phyloP scores from a whole-genome alignment of 2,113 vertebrate species.

The Fulica atra region DNA sequence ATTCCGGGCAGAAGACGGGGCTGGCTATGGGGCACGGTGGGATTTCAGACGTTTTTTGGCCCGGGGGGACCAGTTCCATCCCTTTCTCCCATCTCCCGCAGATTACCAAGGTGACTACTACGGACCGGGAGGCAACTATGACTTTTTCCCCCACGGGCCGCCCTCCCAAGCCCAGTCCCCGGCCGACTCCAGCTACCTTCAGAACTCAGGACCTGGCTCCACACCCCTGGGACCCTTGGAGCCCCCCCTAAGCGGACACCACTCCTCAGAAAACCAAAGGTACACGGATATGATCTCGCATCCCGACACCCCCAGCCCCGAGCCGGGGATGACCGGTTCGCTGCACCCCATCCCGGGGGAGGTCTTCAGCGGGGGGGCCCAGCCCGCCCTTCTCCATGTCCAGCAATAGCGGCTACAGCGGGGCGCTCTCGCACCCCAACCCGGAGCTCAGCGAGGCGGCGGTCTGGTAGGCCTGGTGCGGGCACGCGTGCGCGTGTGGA shows the following conservation, averaged over 20 bases:
- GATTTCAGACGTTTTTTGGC: neutral
- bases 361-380: conserved; percentile 90
- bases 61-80: neutral
- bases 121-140: conserved; percentile 89
- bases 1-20: neutral
- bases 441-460: conserved; percentile 93
- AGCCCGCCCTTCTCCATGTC: conserved; percentile 95
- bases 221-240: conserved; percentile 86
- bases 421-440: conserved; percentile 90
- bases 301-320: conserved; percentile 93
- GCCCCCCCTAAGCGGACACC: conserved; percentile 86
- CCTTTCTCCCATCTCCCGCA: neutral
- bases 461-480: conserved; percentile 84
- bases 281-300: conserved; percentile 99
- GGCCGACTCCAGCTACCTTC: conserved; percentile 91
- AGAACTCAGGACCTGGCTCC: conserved; percentile 86
- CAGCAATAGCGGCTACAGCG: conserved; percentile 91
- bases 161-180: conserved; percentile 96
- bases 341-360: conserved; percentile 91
- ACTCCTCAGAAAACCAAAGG: conserved; percentile 94
- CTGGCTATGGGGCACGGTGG: fast-evolving
- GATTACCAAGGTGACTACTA: conserved; percentile 98
- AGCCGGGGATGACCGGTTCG: conserved; percentile 88
- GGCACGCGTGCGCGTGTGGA: neutral
- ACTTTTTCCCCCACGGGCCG: conserved; percentile 96